Conservation (phyloP, 2,113 vertebrate species). For the Procapra przewalskii region DNA sequence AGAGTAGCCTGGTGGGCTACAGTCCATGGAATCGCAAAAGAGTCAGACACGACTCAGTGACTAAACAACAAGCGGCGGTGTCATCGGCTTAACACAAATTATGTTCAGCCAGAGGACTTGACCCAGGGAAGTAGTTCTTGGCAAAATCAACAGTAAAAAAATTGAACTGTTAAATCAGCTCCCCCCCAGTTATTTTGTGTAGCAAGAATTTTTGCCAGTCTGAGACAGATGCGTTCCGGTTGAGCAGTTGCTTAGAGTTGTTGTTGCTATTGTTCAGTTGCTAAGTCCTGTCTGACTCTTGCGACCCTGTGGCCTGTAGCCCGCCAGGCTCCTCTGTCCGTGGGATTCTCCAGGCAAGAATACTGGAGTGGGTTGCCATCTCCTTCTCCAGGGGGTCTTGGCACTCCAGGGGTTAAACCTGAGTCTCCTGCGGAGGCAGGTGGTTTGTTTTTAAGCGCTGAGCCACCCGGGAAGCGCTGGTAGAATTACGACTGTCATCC, state of each 20-base stretch:
- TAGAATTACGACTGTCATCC: fast-evolving
- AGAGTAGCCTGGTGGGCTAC: not conserved
- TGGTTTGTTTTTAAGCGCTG: not conserved
- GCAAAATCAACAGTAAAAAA: not conserved
- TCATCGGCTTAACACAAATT: not conserved
- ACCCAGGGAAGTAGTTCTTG: not conserved
- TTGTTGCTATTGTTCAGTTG: not conserved
- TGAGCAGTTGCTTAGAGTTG: not conserved
- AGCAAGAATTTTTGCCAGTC: not conserved
- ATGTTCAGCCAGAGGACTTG: not conserved
- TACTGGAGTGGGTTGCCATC: not conserved
- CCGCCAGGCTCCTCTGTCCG: not conserved
- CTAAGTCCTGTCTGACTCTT: not conserved
- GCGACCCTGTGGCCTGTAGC: not conserved
- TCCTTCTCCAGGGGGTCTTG: not conserved
- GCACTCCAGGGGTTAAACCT: not conserved
- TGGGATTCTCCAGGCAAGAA: not conserved
- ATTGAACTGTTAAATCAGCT: not conserved
- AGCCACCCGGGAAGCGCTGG: not conserved
- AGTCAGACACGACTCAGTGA: not conserved
- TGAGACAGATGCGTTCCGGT: not conserved
- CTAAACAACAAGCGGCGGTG: fast-evolving
- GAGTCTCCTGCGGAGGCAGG: not conserved
- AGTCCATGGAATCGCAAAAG: not conserved
- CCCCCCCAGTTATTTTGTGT: not conserved